Conservation (phyloP, 2,888 invertebrate genomes). For the Megamerina dolium region DNA sequence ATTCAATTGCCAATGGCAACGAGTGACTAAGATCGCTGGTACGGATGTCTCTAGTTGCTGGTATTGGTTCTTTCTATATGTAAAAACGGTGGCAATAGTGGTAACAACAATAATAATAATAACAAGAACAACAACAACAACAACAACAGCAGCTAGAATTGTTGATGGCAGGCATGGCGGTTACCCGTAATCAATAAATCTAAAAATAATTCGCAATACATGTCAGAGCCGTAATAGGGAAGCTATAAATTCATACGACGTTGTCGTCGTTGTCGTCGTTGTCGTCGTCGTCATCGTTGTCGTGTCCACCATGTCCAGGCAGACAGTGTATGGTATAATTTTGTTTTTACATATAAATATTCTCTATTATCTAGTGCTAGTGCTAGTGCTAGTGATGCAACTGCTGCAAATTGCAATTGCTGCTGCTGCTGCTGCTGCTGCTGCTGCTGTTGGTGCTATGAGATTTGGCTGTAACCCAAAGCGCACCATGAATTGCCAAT, state of each 20-base stretch:
- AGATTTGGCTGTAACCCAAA: slow-evolving; percentile 13
- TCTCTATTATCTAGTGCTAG: too few relatives aligned
- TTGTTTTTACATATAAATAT: too few relatives aligned
- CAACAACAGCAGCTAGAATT: slow-evolving; percentile 8
- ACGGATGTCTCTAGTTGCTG: too few relatives aligned
- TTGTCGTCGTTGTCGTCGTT: slow-evolving; percentile 9
- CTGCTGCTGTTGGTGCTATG: slow-evolving; percentile 12
- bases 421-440: slow-evolving; percentile 13
- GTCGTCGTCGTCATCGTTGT: slow-evolving; percentile 20
- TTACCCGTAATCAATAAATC: slow-evolving; percentile 32
- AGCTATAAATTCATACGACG: slow-evolving; percentile 38
- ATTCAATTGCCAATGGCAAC: too few relatives aligned
- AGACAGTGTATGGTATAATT: slow-evolving; percentile 7
- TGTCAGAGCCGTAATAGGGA: slow-evolving; percentile 47
- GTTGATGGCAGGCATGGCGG: background rate
- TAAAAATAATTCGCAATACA: slow-evolving; percentile 43
- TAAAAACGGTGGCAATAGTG: too few relatives aligned
- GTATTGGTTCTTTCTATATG: too few relatives aligned
- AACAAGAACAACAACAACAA: background rate
- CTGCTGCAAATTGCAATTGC: slow-evolving; percentile 18
- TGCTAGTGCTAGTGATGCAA: slow-evolving; percentile 12
- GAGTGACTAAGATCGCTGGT: too few relatives aligned
- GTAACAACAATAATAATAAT: background rate
- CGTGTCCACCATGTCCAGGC: background rate
- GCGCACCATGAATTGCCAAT: background rate